phyloP scores from a whole-genome alignment of 2,113 vertebrate species.

The Phalacrocorax aristotelis region DNA sequence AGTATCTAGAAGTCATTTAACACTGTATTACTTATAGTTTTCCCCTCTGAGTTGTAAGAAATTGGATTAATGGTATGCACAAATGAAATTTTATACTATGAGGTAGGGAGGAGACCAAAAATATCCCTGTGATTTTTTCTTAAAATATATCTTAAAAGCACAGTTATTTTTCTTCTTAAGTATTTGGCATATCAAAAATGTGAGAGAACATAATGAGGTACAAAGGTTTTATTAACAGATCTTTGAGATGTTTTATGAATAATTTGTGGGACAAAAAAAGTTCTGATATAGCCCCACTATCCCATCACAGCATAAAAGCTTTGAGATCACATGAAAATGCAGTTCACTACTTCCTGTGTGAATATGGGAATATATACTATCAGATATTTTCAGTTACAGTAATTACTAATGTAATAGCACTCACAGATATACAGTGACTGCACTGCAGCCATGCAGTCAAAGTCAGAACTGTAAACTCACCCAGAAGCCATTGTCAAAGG shows the following conservation, averaged over 20 bases:
- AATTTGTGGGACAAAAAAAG: neutral
- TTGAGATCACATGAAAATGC: neutral
- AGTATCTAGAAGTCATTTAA: neutral
- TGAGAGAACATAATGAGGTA: neutral
- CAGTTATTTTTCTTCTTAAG: neutral
- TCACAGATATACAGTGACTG: neutral
- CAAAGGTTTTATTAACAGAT: neutral
- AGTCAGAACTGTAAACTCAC: neutral
- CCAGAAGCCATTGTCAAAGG: neutral
- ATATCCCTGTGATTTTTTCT: neutral
- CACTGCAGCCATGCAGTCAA: neutral
- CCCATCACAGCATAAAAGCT: neutral
- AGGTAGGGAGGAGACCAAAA: neutral
- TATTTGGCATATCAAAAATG: neutral
- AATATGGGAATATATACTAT: neutral
- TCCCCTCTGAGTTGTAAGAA: neutral
- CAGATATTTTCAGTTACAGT: neutral
- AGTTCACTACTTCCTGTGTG: neutral
- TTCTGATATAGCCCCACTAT: neutral
- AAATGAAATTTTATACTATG: neutral
- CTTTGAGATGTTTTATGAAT: neutral
- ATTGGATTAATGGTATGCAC: neutral
- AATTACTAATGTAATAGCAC: neutral
- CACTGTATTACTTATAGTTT: neutral
- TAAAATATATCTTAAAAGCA: neutral